Percentiles rank a stretch among this genome's conserved stretches.
phyloP scores from a whole-genome alignment of 2,113 vertebrate genomes.

The Mirza zaza region DNA sequence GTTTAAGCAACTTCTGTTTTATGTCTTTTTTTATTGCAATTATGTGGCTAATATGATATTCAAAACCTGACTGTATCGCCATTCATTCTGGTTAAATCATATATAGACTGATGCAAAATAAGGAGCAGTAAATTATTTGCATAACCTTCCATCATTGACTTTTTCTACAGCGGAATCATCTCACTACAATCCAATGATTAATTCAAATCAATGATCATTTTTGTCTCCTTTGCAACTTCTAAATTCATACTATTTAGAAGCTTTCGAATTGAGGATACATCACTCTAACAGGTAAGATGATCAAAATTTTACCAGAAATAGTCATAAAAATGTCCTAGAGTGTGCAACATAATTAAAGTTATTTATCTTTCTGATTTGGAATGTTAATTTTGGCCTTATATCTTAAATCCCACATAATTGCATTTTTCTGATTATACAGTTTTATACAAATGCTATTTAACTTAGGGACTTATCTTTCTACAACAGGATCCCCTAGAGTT shows the following conservation, averaged over 20 bases:
- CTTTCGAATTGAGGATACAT: not conserved
- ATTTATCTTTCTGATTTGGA: slow-evolving; percentile 67
- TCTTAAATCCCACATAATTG: slow-evolving; percentile 61
- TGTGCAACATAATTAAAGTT: slow-evolving; percentile 34
- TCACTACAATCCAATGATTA: not conserved
- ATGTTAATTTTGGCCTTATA: slow-evolving; percentile 67
- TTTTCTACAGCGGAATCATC: not conserved
- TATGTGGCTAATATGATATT: not conserved
- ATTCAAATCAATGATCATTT: not conserved
- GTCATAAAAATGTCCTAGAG: not conserved
- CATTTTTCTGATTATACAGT: slow-evolving; percentile 38
- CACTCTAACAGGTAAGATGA: not conserved
- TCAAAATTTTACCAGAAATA: not conserved
- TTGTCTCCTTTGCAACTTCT: not conserved
- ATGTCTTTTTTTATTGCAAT: not conserved
- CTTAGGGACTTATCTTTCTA: slow-evolving; percentile 31
- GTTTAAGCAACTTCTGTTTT: not conserved
- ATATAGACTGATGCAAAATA: not conserved
- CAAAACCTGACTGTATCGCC: not conserved
- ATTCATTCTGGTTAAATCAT: not conserved
- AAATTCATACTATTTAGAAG: not conserved
- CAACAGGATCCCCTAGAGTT: slow-evolving; percentile 12
- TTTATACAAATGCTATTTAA: slow-evolving; percentile 49
- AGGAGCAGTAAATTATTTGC: not conserved
- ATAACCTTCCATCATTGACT: not conserved